These are phyloP conservation scores for Psittacara wagleri DNA, from an alignment of 2,113 vertebrate species.

Conservation along the genomic window DNA sequence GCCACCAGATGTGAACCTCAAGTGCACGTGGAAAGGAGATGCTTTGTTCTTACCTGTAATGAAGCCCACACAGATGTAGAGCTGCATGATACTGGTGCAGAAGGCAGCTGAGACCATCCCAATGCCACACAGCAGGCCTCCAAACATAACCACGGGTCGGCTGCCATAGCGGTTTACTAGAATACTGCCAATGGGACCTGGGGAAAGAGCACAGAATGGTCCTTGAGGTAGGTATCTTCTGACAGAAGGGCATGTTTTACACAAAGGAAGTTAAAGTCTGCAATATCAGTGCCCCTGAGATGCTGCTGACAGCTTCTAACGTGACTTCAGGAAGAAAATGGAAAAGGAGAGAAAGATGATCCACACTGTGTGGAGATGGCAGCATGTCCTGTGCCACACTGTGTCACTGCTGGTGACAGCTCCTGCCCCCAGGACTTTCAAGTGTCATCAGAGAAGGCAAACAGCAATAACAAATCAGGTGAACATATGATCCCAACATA, in stretches of 20 bases:
- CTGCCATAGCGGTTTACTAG: conserved; percentile 81
- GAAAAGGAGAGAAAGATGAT: not conserved
- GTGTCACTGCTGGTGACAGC: not conserved
- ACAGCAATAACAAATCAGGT: not conserved
- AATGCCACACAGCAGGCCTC: conserved; percentile 77
- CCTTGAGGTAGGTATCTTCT: not conserved
- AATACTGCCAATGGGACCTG: conserved; percentile 81
- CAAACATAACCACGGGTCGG: conserved; percentile 79
- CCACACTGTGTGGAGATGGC: not conserved
- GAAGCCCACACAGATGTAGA: conserved; percentile 81
- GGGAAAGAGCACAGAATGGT: not conserved
- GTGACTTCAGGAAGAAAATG: not conserved
- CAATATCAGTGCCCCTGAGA: not conserved
- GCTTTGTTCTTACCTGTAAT: conserved; percentile 76
- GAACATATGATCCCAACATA: not conserved
- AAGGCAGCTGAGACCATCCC: conserved; percentile 80
- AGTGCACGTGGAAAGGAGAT: accelerated
- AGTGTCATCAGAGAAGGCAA: not conserved
- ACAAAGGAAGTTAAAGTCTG: not conserved
- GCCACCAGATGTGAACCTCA: not conserved
- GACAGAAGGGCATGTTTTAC: not conserved
- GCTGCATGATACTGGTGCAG: conserved; percentile 79
- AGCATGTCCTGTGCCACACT: not conserved
- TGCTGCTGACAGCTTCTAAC: not conserved
- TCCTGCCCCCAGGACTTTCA: not conserved